Conservation (phyloP, 2,888 invertebrate species). For the Troides helena region DNA sequence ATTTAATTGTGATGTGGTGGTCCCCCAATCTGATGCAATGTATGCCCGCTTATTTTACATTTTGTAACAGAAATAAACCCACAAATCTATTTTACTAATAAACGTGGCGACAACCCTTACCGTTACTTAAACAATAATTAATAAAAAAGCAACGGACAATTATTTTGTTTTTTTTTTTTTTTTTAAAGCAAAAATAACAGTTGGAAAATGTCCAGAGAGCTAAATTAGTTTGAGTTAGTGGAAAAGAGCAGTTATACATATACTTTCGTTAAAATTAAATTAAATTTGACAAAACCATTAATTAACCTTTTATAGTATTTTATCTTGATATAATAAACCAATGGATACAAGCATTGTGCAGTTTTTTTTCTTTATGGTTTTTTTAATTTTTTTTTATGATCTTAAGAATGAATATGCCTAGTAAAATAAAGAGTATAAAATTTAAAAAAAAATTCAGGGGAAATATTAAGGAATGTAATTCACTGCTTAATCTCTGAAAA, state of each 20-base stretch:
- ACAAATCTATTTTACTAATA: background rate
- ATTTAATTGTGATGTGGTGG: slow-evolving; percentile 13
- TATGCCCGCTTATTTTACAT: background rate
- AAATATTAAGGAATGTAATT: slow-evolving; percentile 25
- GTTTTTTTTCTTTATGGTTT: background rate
- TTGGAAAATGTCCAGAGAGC: no score
- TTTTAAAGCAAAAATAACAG: no score
- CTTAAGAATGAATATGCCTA: background rate
- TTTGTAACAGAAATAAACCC: background rate
- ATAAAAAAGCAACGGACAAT: no score
- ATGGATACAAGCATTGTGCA: background rate
- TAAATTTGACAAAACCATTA: background rate
- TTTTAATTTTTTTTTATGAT: background rate
- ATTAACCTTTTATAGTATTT: background rate
- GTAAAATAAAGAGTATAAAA: background rate
- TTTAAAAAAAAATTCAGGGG: background rate
- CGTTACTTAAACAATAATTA: no score
- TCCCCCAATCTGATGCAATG: slow-evolving; percentile 6
- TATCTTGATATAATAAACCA: background rate
- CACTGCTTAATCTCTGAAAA: slow-evolving; percentile 4
- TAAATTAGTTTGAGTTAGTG: no score
- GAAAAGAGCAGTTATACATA: no score
- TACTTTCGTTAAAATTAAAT: no score
- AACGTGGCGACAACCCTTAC: background rate
- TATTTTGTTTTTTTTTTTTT: no score